phyloP scores from a whole-genome alignment of 2,113 vertebrate genomes.

The Saccopteryx bilineata region DNA sequence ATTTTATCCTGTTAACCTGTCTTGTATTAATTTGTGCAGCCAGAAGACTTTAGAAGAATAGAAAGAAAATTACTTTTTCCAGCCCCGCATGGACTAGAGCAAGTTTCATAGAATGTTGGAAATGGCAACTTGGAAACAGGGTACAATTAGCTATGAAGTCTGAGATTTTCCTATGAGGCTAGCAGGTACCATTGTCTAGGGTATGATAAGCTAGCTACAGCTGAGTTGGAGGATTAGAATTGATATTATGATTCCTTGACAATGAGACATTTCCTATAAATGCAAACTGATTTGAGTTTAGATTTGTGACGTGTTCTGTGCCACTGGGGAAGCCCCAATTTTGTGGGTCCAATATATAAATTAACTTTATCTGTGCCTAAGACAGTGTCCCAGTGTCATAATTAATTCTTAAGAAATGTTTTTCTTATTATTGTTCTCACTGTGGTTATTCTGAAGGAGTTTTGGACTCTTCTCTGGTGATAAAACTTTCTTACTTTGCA shows the following conservation, averaged over 20 bases:
- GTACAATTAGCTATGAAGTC: background rate
- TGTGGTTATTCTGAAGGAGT: background rate
- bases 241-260: background rate
- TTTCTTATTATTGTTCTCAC: background rate
- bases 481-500: slow-evolving; percentile 9
- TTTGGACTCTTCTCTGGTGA: background rate
- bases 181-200: background rate
- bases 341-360: background rate
- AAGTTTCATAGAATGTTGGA: background rate
- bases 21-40: background rate
- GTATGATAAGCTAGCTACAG: background rate
- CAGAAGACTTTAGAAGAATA: background rate
- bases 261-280: background rate
- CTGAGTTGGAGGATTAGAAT: background rate
- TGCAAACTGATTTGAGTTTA: background rate
- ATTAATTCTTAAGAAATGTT: background rate
- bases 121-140: background rate
- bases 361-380: background rate
- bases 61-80: background rate
- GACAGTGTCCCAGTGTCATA: background rate
- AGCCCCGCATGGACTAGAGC: background rate
- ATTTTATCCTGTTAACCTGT: background rate
- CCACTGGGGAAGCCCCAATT: background rate
- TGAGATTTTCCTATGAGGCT: background rate
- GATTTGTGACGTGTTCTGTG: background rate